These are phyloP conservation scores for Lates calcarifer DNA, from an alignment of 2,113 vertebrate genomes.

Conservation along the genomic window DNA sequence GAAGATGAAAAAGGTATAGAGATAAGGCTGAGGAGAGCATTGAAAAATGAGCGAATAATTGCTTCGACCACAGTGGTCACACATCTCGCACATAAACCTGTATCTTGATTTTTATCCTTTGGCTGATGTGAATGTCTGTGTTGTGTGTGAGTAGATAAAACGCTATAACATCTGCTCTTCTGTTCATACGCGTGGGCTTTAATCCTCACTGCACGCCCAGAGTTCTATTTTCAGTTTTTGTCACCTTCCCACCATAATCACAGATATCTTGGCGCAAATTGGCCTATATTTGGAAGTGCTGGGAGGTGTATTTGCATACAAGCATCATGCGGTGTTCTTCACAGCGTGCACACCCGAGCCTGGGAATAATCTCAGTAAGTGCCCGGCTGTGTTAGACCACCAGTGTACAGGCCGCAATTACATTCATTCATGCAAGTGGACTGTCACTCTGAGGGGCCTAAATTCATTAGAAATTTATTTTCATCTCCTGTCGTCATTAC, in stretches of 20 bases:
- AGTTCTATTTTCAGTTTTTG: constrained; percentile 32
- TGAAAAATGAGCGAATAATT: constrained; percentile 29
- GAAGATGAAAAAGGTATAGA: constrained; percentile 13
- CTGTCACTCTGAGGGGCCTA: constrained; percentile 41
- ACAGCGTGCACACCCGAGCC: constrained; percentile 38
- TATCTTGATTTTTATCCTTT: constrained; percentile 1
- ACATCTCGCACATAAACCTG: constrained; percentile 9
- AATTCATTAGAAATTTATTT: constrained; percentile 55
- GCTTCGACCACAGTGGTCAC: constrained; percentile 4
- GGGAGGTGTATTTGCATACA: constrained; percentile 42
- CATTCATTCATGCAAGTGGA: constrained; percentile 56
- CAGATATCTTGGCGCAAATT: constrained; percentile 11
- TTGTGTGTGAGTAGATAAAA: constrained; percentile 7
- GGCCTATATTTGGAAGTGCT: constrained; percentile 53
- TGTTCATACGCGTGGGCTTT: not conserved
- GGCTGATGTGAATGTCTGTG: not conserved
- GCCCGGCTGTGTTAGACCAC: constrained; percentile 38
- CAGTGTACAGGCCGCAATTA: constrained; percentile 51
- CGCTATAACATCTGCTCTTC: not conserved
- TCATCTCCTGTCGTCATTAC: constrained; percentile 29
- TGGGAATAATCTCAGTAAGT: constrained; percentile 49
- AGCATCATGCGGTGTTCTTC: constrained; percentile 36
- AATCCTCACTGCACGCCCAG: not conserved
- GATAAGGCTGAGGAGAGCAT: not conserved
- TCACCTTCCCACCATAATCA: constrained; percentile 43